Percentiles rank a stretch among this genome's conserved stretches.
These are phyloP conservation scores for Cygnus olor DNA, from an alignment of 2,797 vertebrate genomes.

Conservation along the genomic window DNA sequence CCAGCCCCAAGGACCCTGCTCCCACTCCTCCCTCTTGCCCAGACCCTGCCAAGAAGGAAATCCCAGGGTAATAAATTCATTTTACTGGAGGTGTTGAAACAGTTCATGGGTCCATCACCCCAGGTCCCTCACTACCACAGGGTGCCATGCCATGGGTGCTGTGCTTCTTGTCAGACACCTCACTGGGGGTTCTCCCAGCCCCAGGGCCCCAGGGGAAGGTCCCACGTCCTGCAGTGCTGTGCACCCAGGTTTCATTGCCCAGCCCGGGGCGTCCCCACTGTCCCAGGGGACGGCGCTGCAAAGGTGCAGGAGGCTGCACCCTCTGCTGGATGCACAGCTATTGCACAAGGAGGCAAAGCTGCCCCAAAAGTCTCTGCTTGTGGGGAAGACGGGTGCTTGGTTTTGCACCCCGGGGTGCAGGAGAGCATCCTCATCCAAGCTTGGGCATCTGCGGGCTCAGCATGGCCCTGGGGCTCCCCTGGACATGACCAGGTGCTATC, in stretches of 20 bases:
- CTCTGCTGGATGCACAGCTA: background rate
- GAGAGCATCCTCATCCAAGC: background rate
- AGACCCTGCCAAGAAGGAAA: background rate
- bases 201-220: background rate
- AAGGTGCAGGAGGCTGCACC: background rate
- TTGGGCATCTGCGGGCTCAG: background rate
- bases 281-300: background rate
- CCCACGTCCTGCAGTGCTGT: background rate
- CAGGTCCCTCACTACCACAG: background rate
- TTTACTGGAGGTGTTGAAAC: accelerated
- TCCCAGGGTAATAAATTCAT: background rate
- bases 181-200: too few species aligned
- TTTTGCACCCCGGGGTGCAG: background rate
- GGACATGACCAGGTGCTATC: background rate
- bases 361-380: background rate
- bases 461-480: accelerated
- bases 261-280: background rate
- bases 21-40: background rate
- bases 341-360: background rate
- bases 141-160: background rate
- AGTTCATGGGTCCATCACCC: accelerated
- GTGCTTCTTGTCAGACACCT: background rate
- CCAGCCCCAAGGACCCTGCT: background rate
- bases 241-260: background rate
- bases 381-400: background rate